Percentiles rank a stretch among this genome's conserved stretches.
Evolutionary conservation across 1,140 invertebrate genomes (phyloP).

Genomic region (Agraylea sexmaculata): DNA sequence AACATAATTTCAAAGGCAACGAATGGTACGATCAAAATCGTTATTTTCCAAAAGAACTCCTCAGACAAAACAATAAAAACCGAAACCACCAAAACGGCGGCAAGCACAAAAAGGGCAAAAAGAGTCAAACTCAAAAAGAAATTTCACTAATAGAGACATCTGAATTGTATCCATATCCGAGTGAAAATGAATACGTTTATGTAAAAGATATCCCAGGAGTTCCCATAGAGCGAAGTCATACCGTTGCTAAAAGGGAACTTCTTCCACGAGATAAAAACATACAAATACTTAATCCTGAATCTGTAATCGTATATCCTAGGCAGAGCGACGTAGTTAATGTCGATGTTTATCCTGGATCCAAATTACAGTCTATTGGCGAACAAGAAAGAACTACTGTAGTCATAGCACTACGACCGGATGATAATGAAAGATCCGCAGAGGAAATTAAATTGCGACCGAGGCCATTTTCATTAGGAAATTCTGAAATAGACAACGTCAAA

Average conservation of each 20-base stretch:
- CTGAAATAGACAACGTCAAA: not conserved
- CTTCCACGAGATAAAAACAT: slow-evolving; percentile 28
- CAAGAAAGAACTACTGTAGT: not conserved
- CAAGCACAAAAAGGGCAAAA: slow-evolving; percentile 4
- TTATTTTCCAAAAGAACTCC: slow-evolving; percentile 26
- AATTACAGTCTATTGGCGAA: not conserved
- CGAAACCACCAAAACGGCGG: slow-evolving; percentile 8
- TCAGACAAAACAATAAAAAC: slow-evolving; percentile 24
- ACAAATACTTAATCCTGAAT: slow-evolving; percentile 27
- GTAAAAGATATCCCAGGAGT: not conserved
- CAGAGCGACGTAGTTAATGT: slow-evolving; percentile 14
- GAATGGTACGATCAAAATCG: slow-evolving; percentile 24
- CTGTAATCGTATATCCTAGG: slow-evolving; percentile 15
- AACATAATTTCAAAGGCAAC: slow-evolving; percentile 19
- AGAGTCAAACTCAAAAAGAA: slow-evolving; percentile 24
- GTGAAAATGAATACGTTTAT: slow-evolving; percentile 11
- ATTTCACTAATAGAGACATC: slow-evolving; percentile 27
- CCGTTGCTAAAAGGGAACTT: slow-evolving; percentile 22
- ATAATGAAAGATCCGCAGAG: not conserved
- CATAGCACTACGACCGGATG: slow-evolving; percentile 1
- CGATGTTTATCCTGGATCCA: slow-evolving; percentile 15
- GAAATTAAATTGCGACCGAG: not conserved
- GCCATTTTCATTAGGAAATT: not conserved
- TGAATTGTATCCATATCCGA: slow-evolving; percentile 30
- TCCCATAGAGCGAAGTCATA: slow-evolving; percentile 9